Evolutionary conservation across 2,797 vertebrate genomes (phyloP), one percentile per base, ranked within the genome.

Genomic region (Sebastiscus albofasciatus): DNA sequence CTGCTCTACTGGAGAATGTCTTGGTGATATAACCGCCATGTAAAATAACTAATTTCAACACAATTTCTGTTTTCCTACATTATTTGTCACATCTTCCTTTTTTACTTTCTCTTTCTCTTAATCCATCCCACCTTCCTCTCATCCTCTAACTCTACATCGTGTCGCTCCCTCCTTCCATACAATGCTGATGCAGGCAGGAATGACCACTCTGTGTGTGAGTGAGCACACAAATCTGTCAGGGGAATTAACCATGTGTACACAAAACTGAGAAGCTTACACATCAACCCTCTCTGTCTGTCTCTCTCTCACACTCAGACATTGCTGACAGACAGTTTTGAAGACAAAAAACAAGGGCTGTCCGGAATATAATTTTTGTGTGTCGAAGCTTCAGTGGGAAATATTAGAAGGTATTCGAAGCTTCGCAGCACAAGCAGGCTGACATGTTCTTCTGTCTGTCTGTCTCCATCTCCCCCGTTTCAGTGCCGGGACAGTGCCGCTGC

Each of bases 161-260:
- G 61, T 56, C 54, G 61, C 73, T 83, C 54, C 78, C 52, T 82
- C 39, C 72, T 72, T 80, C 69, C 64, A 82, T 83, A 89, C 77
- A 84, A 68, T 91, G 91, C 92, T 90, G 86, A 93, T 75, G 80
- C 92, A 94, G 90, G 95, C 92, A 94, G 93, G 94, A 96, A 94
- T 95, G 96, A 96, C 96, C 94, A 80, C 64, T 71, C 20, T 67
- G 90, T 87, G 93, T 96, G 96, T 69, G 64, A 54, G 65, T 60
- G 67, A 72, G 70, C 94, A 92, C 92, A 94, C 94, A 96, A 94
- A 96, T 95, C 94, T 96, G 95, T 96, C 96, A 95, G 94, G 96
- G 95, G 96, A 96, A 97, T 97, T 96, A 96, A 95, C 92, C 92
- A 81, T 88, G 85, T 92, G 78, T 88, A 83, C 88, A 87, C 78